Evolutionary conservation across 2,888 invertebrate species (phyloP).

Genomic region (Carpatolechia fugitivella): DNA sequence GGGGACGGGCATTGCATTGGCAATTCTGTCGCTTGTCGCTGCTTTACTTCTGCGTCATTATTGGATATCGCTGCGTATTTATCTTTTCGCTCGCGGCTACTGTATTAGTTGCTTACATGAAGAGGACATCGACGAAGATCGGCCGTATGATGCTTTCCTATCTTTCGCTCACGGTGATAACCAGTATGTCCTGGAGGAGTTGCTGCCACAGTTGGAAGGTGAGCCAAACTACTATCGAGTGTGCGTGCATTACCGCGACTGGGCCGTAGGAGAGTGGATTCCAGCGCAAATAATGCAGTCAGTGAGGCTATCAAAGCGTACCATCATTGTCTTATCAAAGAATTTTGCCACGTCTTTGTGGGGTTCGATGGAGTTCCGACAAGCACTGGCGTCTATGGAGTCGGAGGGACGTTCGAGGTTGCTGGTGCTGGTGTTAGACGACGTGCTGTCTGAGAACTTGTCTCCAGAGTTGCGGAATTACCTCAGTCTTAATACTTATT

Average conservation of each 20-base stretch:
- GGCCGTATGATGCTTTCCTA: slow-evolving; percentile 87
- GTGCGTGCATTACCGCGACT: slow-evolving; percentile 87
- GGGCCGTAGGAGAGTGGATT: slow-evolving; percentile 88
- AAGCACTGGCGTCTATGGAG: slow-evolving; percentile 68
- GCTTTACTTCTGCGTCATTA: not conserved
- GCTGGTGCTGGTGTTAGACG: slow-evolving; percentile 85
- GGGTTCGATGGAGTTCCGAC: slow-evolving; percentile 84
- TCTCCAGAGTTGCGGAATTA: slow-evolving; percentile 81
- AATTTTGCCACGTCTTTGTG: slow-evolving; percentile 64
- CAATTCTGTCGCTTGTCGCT: not conserved
- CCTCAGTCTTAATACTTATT: slow-evolving; percentile 85
- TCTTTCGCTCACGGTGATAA: slow-evolving; percentile 89
- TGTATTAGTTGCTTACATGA: not conserved
- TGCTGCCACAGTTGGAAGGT: slow-evolving; percentile 82
- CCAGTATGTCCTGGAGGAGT: slow-evolving; percentile 81
- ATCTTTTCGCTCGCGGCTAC: not conserved
- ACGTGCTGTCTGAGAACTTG: slow-evolving; percentile 41
- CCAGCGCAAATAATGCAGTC: slow-evolving; percentile 85
- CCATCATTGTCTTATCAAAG: slow-evolving; percentile 42
- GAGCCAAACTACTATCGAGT: slow-evolving; percentile 72
- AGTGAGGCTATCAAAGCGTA: slow-evolving; percentile 83
- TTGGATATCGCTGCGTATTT: not conserved
- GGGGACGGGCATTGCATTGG: not conserved
- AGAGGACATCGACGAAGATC: slow-evolving; percentile 28
- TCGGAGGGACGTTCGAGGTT: slow-evolving; percentile 81